Percentiles rank a stretch among this genome's conserved stretches.
These are phyloP conservation scores for Luehdorfia chinensis DNA, from an alignment of 1,140 invertebrate species.

Conservation along the genomic window DNA sequence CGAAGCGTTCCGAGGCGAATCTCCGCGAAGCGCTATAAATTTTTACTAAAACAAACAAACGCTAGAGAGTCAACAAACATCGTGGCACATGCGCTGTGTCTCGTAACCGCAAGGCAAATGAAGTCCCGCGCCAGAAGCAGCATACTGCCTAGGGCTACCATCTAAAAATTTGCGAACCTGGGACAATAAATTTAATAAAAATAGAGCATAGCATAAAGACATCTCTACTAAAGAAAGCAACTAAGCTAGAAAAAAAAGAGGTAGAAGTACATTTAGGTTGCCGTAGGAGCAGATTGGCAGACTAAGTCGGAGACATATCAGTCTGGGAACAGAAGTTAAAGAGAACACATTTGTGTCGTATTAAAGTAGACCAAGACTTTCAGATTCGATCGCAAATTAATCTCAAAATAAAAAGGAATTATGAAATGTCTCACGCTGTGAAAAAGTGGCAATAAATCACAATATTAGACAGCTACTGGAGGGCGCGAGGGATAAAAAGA, in stretches of 20 bases:
- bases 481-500: constrained; percentile 30
- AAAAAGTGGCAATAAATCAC: constrained; percentile 44
- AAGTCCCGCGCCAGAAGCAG: constrained; percentile 13
- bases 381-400: constrained; percentile 10
- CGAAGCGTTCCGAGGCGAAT: constrained; percentile 27
- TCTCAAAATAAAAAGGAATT: constrained; percentile 12
- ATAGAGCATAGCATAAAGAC: constrained; percentile 13
- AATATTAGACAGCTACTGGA: constrained; percentile 39
- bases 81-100: constrained; percentile 31
- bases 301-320: no score
- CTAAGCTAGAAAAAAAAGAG: constrained; percentile 6
- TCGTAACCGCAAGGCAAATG: constrained; percentile 21
- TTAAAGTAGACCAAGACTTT: constrained; percentile 1
- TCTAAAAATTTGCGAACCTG: not conserved
- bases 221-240: constrained; percentile 13
- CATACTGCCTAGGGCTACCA: constrained; percentile 10
- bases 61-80: constrained; percentile 46
- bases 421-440: constrained; percentile 25
- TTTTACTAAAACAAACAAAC: constrained; percentile 64
- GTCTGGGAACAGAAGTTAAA: constrained; percentile 1
- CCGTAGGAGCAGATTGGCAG: constrained; percentile 5
- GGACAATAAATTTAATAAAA: constrained; percentile 13
- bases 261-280: constrained; percentile 4
- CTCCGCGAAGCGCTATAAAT: constrained; percentile 51
- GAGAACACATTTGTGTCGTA: constrained; percentile 2